Conservation (phyloP, 1,140 invertebrate genomes). For the Zaprionus kolodkinae region DNA sequence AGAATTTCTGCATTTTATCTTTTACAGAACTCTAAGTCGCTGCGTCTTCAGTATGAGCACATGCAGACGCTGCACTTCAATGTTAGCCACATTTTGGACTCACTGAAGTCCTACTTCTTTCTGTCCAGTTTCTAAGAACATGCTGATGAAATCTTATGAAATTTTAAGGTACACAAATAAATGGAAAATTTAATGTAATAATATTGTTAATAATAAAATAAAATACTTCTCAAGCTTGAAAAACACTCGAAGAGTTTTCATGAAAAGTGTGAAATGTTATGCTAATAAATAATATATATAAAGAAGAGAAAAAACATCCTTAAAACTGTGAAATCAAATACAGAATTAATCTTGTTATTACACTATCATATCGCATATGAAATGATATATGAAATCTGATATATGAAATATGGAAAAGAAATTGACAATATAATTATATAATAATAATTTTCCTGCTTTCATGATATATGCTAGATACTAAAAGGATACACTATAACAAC, state of each 20-base stretch:
- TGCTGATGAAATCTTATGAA: background rate
- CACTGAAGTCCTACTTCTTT: slow-evolving; percentile 72
- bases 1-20: background rate
- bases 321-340: too few relatives aligned
- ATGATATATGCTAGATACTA: too few relatives aligned
- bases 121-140: slow-evolving; percentile 52
- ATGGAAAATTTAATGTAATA: background rate
- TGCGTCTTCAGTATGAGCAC: slow-evolving; percentile 64
- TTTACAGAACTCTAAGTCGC: slow-evolving; percentile 66
- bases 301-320: too few relatives aligned
- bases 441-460: too few relatives aligned
- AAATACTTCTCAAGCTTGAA: background rate
- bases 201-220: background rate
- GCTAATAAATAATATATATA: too few relatives aligned
- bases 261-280: too few relatives aligned
- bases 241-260: background rate
- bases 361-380: background rate
- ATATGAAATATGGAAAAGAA: too few relatives aligned
- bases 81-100: slow-evolving; percentile 71
- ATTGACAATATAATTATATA: too few relatives aligned
- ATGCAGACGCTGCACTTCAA: slow-evolving; percentile 72
- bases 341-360: background rate
- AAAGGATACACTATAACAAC: too few relatives aligned
- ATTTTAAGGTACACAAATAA: background rate
- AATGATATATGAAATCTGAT: too few relatives aligned